Conservation (phyloP, 2,888 invertebrate species). For the Gasteruption jaculator region DNA sequence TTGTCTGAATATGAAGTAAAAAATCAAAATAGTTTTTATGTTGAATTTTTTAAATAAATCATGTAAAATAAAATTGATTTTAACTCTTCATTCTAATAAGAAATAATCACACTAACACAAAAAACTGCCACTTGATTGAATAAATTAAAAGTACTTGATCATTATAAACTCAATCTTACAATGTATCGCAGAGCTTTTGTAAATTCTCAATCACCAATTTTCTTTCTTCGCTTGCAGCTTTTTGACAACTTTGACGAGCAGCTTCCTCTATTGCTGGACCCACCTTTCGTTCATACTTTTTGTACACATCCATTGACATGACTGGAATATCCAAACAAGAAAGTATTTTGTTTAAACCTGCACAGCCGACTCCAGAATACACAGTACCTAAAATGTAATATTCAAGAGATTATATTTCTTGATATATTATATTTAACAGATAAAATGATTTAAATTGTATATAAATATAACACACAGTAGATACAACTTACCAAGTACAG, state of each 20-base stretch:
- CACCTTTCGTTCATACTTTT: conserved; percentile 23
- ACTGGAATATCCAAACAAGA: conserved; percentile 22
- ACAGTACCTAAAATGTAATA: conserved; percentile 16
- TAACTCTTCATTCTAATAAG: too few species aligned
- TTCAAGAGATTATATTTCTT: background rate
- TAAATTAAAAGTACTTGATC: background rate
- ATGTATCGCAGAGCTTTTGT: conserved; percentile 17
- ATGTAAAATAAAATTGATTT: too few species aligned
- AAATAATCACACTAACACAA: too few species aligned
- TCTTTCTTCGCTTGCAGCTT: conserved; percentile 21
- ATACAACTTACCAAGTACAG: conserved; percentile 17
- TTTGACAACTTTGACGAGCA: conserved; percentile 23
- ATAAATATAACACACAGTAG: background rate
- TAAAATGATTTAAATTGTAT: background rate
- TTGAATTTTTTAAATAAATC: too few species aligned
- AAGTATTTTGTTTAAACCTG: conserved; percentile 23
- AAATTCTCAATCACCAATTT: conserved; percentile 21
- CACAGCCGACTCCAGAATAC: conserved; percentile 19
- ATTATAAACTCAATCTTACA: too few species aligned
- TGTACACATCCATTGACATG: conserved; percentile 15
- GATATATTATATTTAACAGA: background rate
- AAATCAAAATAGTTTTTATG: conserved; percentile 4
- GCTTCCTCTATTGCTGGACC: conserved; percentile 22
- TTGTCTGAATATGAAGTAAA: too few species aligned
- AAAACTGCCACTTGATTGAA: background rate